Percentiles rank a stretch among this genome's conserved stretches.
These are phyloP conservation scores for Muscicapa adusta DNA, from an alignment of 2,113 vertebrate species.

Conservation along the genomic window DNA sequence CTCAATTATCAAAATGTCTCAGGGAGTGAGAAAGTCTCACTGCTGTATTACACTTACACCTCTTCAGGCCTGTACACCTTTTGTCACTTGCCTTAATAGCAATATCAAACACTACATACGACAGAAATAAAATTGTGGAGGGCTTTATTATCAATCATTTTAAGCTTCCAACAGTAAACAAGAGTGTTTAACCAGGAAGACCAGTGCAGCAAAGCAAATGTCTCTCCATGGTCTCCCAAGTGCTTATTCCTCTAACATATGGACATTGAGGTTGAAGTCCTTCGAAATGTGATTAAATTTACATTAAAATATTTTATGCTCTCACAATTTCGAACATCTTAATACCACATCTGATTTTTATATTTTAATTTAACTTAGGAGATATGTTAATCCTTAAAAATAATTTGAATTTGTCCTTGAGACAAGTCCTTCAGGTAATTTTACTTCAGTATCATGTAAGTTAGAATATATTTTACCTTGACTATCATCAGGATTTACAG, in stretches of 20 bases:
- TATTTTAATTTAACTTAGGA: neutral
- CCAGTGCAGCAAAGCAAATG: neutral
- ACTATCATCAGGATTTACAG: conserved; percentile 10
- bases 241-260: neutral
- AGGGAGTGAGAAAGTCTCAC: neutral
- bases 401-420: conserved; percentile 23
- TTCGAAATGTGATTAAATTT: neutral
- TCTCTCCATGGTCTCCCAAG: neutral
- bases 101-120: neutral
- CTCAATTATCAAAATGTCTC: conserved; percentile 15
- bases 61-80: neutral
- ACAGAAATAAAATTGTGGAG: neutral
- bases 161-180: neutral
- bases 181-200: neutral
- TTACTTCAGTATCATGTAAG: neutral
- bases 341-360: conserved; percentile 3
- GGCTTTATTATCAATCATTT: neutral
- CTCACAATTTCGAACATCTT: neutral
- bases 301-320: neutral
- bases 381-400: neutral
- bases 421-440: neutral
- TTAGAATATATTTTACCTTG: neutral
- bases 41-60: neutral
- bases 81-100: neutral
- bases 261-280: neutral